Evolutionary conservation across 2,888 invertebrate species (phyloP).

Genomic region (Muschampia plurimacula): DNA sequence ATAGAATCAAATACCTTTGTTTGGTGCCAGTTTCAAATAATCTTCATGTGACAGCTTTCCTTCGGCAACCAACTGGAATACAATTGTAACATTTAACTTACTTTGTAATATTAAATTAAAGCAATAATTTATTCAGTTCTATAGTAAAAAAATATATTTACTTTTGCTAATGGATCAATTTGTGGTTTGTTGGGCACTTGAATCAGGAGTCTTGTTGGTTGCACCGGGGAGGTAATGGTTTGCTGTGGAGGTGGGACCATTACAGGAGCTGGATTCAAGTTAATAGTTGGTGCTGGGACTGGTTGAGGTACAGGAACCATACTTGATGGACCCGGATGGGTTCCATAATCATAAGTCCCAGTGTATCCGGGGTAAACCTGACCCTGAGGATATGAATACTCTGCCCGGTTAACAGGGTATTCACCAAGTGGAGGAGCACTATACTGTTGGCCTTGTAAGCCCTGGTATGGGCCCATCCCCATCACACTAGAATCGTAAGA

Average conservation of each 20-base stretch:
- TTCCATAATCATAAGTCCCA: constrained; percentile 58
- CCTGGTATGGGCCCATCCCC: neutral
- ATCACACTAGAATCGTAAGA: constrained; percentile 23
- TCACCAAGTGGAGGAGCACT: constrained; percentile 27
- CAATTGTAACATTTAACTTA: constrained; percentile 27
- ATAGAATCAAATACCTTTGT: constrained; percentile 63
- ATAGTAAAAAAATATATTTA: constrained; percentile 55
- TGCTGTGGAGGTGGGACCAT: constrained; percentile 57
- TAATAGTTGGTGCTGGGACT: constrained; percentile 50
- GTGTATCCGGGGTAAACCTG: constrained; percentile 56
- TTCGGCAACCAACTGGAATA: constrained; percentile 80
- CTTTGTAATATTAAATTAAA: neutral
- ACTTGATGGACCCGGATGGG: constrained; percentile 45
- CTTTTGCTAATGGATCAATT: constrained; percentile 77
- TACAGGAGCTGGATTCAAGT: constrained; percentile 43
- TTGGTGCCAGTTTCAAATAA: constrained; percentile 76
- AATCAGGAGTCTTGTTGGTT: constrained; percentile 28
- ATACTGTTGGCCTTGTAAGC: constrained; percentile 26
- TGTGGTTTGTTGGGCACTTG: constrained; percentile 48
- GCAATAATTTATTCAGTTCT: neutral
- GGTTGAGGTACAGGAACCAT: constrained; percentile 52
- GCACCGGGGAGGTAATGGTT: constrained; percentile 48
- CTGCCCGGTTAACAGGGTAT: constrained; percentile 33
- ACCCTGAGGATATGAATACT: constrained; percentile 50
- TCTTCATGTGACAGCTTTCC: constrained; percentile 79